Percentiles rank a stretch among this genome's conserved stretches.
Evolutionary conservation across 1,140 invertebrate species (phyloP).

Genomic region (Temnothorax nylanderi): DNA sequence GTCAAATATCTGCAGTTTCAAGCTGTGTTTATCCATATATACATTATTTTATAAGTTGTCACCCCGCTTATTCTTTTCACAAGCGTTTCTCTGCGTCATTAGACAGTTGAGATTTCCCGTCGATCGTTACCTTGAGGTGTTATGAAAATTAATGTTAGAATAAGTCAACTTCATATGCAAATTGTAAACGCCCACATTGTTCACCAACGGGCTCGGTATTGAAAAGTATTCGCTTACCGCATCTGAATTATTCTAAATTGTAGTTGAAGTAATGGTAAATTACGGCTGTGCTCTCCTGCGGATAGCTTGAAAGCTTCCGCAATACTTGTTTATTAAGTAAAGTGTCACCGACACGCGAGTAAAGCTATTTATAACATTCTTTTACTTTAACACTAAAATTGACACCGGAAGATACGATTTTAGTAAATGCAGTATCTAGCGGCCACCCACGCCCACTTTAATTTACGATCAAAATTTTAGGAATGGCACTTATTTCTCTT

Average conservation of each 20-base stretch:
- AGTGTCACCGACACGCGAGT: neutral
- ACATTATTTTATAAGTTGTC: neutral
- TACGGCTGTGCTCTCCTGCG: neutral
- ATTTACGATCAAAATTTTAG: neutral
- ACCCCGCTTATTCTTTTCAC: neutral
- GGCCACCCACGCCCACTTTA: neutral
- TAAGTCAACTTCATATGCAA: constrained; percentile 41
- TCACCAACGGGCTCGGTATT: neutral
- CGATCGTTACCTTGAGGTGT: constrained; percentile 31
- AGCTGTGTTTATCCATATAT: neutral
- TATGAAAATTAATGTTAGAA: constrained; percentile 28
- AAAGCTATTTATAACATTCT: neutral
- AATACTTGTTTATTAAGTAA: neutral
- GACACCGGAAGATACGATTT: neutral
- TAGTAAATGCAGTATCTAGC: neutral
- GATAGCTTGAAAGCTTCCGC: neutral
- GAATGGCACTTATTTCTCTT: neutral
- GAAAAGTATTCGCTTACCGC: neutral
- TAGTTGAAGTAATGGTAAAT: neutral
- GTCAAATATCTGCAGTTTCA: neutral
- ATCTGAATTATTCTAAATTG: constrained; percentile 2
- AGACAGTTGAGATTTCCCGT: neutral
- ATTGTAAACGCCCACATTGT: constrained; percentile 47
- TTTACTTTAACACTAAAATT: neutral
- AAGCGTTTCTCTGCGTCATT: neutral